These are phyloP conservation scores for Quadriops clusia DNA, from an alignment of 2,888 invertebrate genomes.

Conservation along the genomic window DNA sequence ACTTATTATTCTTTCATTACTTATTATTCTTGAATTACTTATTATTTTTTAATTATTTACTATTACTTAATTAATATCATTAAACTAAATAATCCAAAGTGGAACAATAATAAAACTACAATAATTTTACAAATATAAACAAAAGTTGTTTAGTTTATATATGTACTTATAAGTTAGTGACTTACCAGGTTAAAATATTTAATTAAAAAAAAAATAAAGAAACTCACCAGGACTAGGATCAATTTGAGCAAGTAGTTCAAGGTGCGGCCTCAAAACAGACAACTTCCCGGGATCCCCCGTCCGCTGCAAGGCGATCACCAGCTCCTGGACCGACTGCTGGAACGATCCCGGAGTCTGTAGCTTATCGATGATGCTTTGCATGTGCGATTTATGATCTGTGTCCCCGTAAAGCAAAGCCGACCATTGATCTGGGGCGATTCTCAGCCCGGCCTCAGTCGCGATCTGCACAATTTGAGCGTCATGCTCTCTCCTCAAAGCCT, in stretches of 20 bases:
- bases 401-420: constrained; percentile 93
- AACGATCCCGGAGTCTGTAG: constrained; percentile 90
- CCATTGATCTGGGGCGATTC: constrained; percentile 98
- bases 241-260: constrained; percentile 76
- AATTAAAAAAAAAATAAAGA: constrained; percentile 7
- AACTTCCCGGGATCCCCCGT: constrained; percentile 80
- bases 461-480: constrained; percentile 98
- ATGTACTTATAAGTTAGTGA: no score
- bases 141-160: no score
- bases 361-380: constrained; percentile 90
- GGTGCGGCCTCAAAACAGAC: constrained; percentile 60
- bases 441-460: constrained; percentile 89
- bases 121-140: constrained; percentile 8
- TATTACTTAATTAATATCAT: no score
- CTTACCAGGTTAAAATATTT: constrained; percentile 1
- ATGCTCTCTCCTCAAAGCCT: constrained; percentile 85
- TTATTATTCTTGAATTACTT: no score
- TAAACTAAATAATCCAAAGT: no score
- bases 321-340: constrained; percentile 79
- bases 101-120: constrained; percentile 2
- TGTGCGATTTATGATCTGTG: constrained; percentile 88
- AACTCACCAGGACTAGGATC: constrained; percentile 68
- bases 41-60: no score
- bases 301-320: constrained; percentile 80
- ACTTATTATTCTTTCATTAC: no score